A percentile compares a stretch with the other conserved stretches of the same genome.
Conservation (phyloP, 2,888 invertebrate species). For the Polyommatus iphigenia region DNA sequence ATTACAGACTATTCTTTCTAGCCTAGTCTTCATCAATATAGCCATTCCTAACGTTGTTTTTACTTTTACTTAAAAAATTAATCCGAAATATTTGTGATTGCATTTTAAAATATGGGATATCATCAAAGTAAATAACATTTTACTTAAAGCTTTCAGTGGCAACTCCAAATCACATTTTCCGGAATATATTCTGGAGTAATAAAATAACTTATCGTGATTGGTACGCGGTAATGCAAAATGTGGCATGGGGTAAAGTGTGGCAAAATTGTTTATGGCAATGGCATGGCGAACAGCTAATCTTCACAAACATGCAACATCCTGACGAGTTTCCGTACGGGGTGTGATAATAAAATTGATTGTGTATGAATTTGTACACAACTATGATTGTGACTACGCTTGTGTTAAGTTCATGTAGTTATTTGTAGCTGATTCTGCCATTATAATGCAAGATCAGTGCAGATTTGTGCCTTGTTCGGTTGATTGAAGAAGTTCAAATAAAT, state of each 20-base stretch:
- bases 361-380: not conserved
- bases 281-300: not conserved
- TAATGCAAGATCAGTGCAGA: too few relatives aligned
- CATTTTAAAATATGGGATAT: not conserved
- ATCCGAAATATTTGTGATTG: not conserved
- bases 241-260: not conserved
- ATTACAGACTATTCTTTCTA: too few relatives aligned
- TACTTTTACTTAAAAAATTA: too few relatives aligned
- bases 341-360: constrained; percentile 1
- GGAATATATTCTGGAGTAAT: not conserved
- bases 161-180: not conserved
- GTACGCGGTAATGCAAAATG: not conserved
- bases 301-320: constrained; percentile 16
- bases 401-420: too few relatives aligned
- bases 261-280: not conserved
- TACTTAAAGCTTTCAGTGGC: not conserved
- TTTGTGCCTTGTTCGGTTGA: too few relatives aligned
- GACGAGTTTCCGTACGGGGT: not conserved
- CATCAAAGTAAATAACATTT: not conserved
- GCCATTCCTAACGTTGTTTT: too few relatives aligned
- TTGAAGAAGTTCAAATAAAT: too few relatives aligned
- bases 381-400: too few relatives aligned
- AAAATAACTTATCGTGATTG: not conserved
- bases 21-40: too few relatives aligned
- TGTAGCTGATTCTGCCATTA: too few relatives aligned